phyloP scores from a whole-genome alignment of 1,140 invertebrate genomes.

The Macrosteles quadrilineatus region DNA sequence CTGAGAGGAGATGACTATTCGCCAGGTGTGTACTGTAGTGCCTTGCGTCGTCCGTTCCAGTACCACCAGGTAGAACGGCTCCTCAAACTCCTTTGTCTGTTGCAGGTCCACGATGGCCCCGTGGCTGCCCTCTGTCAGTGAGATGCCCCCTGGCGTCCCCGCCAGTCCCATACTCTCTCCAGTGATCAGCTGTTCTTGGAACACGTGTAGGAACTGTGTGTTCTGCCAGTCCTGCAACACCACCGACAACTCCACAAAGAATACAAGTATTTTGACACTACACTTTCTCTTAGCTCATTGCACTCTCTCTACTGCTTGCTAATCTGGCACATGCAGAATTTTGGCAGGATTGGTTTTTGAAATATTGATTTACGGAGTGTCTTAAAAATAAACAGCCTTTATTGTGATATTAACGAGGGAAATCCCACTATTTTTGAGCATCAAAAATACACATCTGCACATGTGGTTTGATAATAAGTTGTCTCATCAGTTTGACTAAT shows the following conservation, averaged over 20 bases:
- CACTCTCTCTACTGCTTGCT: too few species aligned
- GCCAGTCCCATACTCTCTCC: conserved; percentile 53
- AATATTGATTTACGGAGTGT: too few species aligned
- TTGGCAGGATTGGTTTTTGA: too few species aligned
- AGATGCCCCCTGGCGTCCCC: conserved; percentile 42
- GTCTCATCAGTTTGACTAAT: too few species aligned
- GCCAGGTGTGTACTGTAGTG: conserved; percentile 96
- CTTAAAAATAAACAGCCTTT: too few species aligned
- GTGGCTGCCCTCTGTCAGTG: conserved; percentile 66
- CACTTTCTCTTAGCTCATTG: too few species aligned
- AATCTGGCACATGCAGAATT: too few species aligned
- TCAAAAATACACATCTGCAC: too few species aligned
- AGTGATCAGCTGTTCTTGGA: conserved; percentile 91
- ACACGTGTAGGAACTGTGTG: conserved; percentile 94
- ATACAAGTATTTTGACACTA: conserved; percentile 14
- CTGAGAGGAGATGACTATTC: conserved; percentile 86
- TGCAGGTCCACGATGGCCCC: conserved; percentile 90
- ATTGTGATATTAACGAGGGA: too few species aligned
- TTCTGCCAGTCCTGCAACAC: conserved; percentile 83
- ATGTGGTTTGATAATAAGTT: too few species aligned
- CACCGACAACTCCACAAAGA: conserved; percentile 28
- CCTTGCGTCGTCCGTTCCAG: conserved; percentile 80
- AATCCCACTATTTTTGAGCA: too few species aligned
- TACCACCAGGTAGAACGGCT: conserved; percentile 94
- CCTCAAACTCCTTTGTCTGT: conserved; percentile 82